A percentile compares a stretch with the other conserved stretches of the same genome.
These are phyloP conservation scores for Kuschelorhynchus macadamiae DNA, from an alignment of 2,888 invertebrate species.

Conservation along the genomic window DNA sequence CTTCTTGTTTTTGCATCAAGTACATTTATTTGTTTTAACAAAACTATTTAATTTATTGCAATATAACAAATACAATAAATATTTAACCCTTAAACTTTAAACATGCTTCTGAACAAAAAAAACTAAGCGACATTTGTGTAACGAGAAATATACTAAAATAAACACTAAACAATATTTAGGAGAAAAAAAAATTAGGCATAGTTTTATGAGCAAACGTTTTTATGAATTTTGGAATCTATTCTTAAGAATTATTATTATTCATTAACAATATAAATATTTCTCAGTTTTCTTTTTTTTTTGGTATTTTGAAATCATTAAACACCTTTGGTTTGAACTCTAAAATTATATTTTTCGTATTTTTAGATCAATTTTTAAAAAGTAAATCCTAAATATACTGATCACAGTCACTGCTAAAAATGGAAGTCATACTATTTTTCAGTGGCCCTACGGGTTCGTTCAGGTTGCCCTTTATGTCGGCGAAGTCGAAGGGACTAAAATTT, in stretches of 20 bases:
- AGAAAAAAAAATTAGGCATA: slow-evolving; percentile 6
- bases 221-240: slow-evolving; percentile 14
- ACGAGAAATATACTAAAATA: slow-evolving; percentile 23
- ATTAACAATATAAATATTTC: slow-evolving; percentile 14
- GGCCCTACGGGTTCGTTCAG: slow-evolving; percentile 66
- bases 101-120: slow-evolving; percentile 27
- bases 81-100: slow-evolving; percentile 46
- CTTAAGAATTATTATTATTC: slow-evolving; percentile 9
- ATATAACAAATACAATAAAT: slow-evolving; percentile 21
- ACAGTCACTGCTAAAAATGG: slow-evolving; percentile 56
- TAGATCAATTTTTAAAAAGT: slow-evolving; percentile 40
- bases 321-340: slow-evolving; percentile 46
- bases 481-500: slow-evolving; percentile 70
- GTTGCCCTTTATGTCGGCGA: slow-evolving; percentile 69
- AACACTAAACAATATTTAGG: not conserved
- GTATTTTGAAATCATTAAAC: slow-evolving; percentile 20
- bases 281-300: no score
- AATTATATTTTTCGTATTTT: slow-evolving; percentile 42
- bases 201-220: not conserved
- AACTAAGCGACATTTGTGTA: slow-evolving; percentile 2
- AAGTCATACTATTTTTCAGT: slow-evolving; percentile 56
- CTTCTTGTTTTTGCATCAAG: no score
- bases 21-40: no score
- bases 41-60: not conserved
- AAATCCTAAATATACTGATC: slow-evolving; percentile 55